Evolutionary conservation across 2,888 invertebrate genomes (phyloP), one percentile per base, ranked within the genome.

Genomic region (Drosophila prostipennis): DNA sequence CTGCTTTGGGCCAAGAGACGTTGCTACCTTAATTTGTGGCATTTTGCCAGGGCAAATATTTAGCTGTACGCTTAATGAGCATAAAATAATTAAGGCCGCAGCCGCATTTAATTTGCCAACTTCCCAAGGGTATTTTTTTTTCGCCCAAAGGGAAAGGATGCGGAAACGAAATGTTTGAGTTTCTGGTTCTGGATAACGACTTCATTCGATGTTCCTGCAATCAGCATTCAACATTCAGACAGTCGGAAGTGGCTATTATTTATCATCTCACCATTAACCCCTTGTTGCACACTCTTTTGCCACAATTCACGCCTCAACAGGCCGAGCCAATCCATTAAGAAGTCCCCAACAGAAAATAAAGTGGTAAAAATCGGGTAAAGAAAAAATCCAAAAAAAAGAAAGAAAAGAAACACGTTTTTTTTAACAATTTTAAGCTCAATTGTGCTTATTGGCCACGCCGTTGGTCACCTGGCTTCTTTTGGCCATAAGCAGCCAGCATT

Each of bases 381-480:
- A 55, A 43, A 73, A 29, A 37, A 48, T 43, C 0, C 7, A 69
- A 70, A 63, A 85, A 59, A 68, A 59, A 26, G 64, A 81, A 59
- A 68, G 61, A 19, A 19, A 19, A 19, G 19, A 88, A 88, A 89
- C 89, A 81, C 76, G 89, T 88, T 89, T 90, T 87, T 89, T 90
- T 87, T 87, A 67, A 59, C 64, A 68, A 77, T 77, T 79, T 89
- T 87, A 72, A 74, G 89, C 81, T 80, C 72, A 84, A 84, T 89
- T 73, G 70, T 79, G 84, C 81, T 80, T 75, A 84, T 89, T 73
- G 68, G 67, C 72, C 76, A 55, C 86, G 68, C 71, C 73, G 67
- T 82, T 82, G 84, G 87, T 86, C 84, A 78, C 70, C 76, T 80
- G 83, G 87, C 82, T 84, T 82, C 82, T 82, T 87, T 82, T 82